Evolutionary conservation across 2,888 invertebrate genomes (phyloP), one percentile per base, ranked within the genome.

Genomic region (Lymantria monacha): DNA sequence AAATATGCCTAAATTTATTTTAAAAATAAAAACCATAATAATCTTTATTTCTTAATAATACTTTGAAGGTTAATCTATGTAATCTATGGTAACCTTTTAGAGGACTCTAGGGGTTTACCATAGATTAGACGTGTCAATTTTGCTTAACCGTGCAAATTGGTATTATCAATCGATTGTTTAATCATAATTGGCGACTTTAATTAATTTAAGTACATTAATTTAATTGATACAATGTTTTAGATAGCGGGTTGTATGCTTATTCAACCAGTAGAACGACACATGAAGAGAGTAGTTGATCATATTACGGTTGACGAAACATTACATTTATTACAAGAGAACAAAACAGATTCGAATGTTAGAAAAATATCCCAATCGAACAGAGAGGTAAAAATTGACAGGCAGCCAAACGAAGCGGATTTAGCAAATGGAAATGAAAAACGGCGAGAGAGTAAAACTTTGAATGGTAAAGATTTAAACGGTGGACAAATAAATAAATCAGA

Each of bases 241-340:
- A 83, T 93, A n/a, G 83, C 91, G 49, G 94, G 94, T 1, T 92
- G 92, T 0, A 66, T 92, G 48, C 72, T 93, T 2, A 89, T 94
- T 41, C 93, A 93, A 58, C 94, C 94, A 0, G 92, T 94, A 0
- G 76, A 92, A 72, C 84, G 91, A 87, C 93, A 93, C 55, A 76
- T 92, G 85, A 87, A 91, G 55, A 73, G 79, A 72, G 63, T 90
- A 0, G 85, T 83, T 71, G 82, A 81, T 66, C 81, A 82, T 57
- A 77, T 88, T 8, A 62, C 70, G 46, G 59, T 85, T 64, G 85
- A 90, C 56, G 89, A 91, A 70, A 86, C 76, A 49, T 64, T 82
- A 46, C 72, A 79, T 43, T 66, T 90, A 47, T 66, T 91, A 44
- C 74, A 82, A 48, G 74, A 80, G 3, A 85, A 81, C 53, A 74